Conservation (phyloP, 2,888 invertebrate genomes). For the Nasonovia ribisnigri region DNA sequence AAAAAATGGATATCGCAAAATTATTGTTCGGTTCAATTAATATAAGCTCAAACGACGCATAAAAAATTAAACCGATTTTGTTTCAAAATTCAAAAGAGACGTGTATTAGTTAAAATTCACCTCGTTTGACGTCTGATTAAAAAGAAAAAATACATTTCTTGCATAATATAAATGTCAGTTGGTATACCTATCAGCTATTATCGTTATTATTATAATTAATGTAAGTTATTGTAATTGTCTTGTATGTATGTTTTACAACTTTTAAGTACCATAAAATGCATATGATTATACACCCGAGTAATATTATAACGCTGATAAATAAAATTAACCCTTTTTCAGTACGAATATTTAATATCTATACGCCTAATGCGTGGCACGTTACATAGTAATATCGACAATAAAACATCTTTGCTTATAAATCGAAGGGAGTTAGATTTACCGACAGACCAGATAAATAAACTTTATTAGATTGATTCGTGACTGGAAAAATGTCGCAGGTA, state of each 20-base stretch:
- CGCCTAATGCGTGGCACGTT: neutral
- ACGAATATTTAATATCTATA: neutral
- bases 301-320: neutral
- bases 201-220: too few relatives aligned
- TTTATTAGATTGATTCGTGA: neutral
- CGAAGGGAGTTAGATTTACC: neutral
- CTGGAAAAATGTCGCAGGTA: neutral
- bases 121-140: neutral
- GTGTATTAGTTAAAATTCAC: neutral
- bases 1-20: neutral
- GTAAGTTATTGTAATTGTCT: too few relatives aligned
- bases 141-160: neutral
- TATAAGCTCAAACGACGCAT: neutral
- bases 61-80: neutral
- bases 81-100: neutral
- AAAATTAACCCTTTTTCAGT: neutral
- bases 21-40: neutral
- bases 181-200: too few relatives aligned
- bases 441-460: neutral
- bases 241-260: neutral
- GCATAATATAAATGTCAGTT: too few relatives aligned
- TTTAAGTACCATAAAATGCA: neutral
- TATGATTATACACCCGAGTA: neutral
- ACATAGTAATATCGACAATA: neutral
- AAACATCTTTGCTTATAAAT: neutral